A percentile compares a stretch with the other conserved stretches of the same genome.
Evolutionary conservation across 2,113 vertebrate genomes (phyloP).

Genomic region (Strix uralensis): DNA sequence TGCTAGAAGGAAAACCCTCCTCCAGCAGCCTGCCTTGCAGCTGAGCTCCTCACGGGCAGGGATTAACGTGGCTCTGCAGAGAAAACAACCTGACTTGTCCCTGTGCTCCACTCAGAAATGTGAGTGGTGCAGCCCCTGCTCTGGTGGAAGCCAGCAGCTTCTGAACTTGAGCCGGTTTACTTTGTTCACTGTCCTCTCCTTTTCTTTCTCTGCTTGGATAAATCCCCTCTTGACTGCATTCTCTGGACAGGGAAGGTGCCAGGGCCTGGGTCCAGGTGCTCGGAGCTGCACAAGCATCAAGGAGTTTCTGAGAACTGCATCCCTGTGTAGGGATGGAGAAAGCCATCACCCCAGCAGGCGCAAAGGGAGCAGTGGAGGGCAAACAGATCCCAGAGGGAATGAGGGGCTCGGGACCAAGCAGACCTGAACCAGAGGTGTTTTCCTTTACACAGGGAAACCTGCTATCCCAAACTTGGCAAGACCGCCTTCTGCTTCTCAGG

Average conservation of each 20-base stretch:
- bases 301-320: not conserved
- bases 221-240: not conserved
- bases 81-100: fast-evolving
- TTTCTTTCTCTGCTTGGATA: not conserved
- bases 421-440: not conserved
- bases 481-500: not conserved
- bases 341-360: fast-evolving
- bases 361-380: not conserved
- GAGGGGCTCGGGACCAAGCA: not conserved
- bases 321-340: not conserved
- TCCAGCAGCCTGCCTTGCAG: not conserved
- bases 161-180: not conserved
- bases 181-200: not conserved
- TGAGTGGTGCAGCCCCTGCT: not conserved
- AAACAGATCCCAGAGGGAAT: not conserved
- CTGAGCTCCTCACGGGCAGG: not conserved
- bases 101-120: fast-evolving
- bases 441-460: not conserved
- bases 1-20: not conserved
- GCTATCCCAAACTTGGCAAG: not conserved
- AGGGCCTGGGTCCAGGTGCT: too few species aligned
- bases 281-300: not conserved
- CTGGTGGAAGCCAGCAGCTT: not conserved
- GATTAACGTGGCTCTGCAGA: not conserved
- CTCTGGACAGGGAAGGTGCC: not conserved